Evolutionary conservation across 2,888 invertebrate genomes (phyloP), one percentile per base, ranked within the genome.

Genomic region (Leptodirus hochenwartii): DNA sequence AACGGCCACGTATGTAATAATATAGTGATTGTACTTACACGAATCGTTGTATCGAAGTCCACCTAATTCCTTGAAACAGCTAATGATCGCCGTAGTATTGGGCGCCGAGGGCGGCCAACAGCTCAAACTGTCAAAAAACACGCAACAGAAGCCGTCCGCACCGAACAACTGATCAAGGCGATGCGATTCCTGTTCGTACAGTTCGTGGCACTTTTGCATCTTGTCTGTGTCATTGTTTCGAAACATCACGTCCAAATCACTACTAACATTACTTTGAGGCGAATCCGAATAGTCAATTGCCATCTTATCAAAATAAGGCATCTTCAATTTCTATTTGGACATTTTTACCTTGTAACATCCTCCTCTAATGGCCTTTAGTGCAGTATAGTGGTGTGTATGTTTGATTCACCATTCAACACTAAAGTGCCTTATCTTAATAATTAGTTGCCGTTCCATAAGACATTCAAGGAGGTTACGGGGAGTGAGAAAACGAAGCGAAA

Each of bases 31-130:
- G 30, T 41, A 79, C 84, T 82, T 58, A 87, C 87, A 72, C 49
- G 76, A 69, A 38, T 70, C 71, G 49, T 87, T 85, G 47, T 85
- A 85, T 40, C 63, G 66, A 33, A 84, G 68, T 34, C 79, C 80
- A 41, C 74, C 66, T 33, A 87, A 61, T 45, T 81, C 75, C 26
- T 69, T 68, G 47, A 87, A 79, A 51, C 88, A 88, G 27, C 74
- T 69, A 39, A 84, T 65, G 15, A 69, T 58, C 2, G 79, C 77
- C 28, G 68, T 51, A 1, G 70, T 66, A 38, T 74, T 75, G 36
- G 69, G 66, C 1, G 66, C 61, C 2, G 85, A 81, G 3, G 72
- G 65, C 8, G 81, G 84, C 88, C 87, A 88, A 52, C 87, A 88
- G 17, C 81, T 59, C 33, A 84, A 57, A 3, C 68, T 66, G 47